These are phyloP conservation scores for Aethes cnicana DNA, from an alignment of 2,888 invertebrate genomes.

Conservation along the genomic window DNA sequence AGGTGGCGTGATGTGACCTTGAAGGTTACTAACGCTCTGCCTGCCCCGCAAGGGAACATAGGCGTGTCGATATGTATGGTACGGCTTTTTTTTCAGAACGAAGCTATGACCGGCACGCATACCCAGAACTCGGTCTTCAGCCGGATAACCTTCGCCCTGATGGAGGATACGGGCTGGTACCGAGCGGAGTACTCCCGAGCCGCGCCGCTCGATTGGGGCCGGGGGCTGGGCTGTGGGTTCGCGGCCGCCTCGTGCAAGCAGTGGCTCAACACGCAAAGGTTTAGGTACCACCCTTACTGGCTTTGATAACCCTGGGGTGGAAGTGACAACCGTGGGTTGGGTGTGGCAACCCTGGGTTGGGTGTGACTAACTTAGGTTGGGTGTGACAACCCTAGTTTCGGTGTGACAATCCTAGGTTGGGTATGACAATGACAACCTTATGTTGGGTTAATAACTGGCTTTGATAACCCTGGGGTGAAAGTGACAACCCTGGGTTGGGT, in stretches of 20 bases:
- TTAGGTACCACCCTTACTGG: constrained; percentile 70
- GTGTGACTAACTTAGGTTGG: background rate
- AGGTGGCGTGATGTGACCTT: too few species aligned
- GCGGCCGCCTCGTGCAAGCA: constrained; percentile 97
- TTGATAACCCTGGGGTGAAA: background rate
- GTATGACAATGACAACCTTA: too few species aligned
- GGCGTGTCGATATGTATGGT: too few species aligned
- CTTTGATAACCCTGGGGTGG: constrained; percentile 2
- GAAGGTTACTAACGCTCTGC: too few species aligned
- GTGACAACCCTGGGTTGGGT: background rate
- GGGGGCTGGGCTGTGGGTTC: constrained; percentile 95
- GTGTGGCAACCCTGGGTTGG: background rate
- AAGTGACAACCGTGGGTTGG: background rate
- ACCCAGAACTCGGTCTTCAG: constrained; percentile 99
- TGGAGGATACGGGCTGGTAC: constrained; percentile 99
- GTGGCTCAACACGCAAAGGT: constrained; percentile 93
- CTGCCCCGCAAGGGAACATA: too few species aligned
- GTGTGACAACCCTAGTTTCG: background rate
- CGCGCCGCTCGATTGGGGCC: constrained; percentile 94
- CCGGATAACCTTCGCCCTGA: constrained; percentile 94
- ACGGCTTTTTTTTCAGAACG: constrained; percentile 87
- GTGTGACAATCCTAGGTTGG: background rate
- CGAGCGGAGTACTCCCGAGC: constrained; percentile 94
- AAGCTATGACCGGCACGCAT: constrained; percentile 99
- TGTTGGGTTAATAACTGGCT: too few species aligned